Evolutionary conservation across 2,888 invertebrate species (phyloP).

Genomic region (Pseudoips prasinana): DNA sequence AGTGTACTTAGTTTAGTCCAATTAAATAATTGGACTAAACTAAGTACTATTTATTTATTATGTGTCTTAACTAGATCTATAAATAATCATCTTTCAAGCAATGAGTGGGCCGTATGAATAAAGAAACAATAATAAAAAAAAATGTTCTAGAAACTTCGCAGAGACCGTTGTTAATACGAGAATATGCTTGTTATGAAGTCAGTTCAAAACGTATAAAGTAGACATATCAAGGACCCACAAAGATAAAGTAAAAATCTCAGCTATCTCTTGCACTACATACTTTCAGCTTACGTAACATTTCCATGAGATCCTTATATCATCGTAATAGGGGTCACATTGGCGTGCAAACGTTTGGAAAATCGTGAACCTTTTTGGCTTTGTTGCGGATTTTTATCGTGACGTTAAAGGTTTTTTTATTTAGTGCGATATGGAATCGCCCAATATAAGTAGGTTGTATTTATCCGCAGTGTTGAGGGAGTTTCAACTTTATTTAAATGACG

Average conservation of each 20-base stretch:
- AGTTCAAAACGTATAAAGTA: no score
- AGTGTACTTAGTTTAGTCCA: no score
- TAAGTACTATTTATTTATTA: no score
- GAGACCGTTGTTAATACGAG: no score
- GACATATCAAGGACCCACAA: no score
- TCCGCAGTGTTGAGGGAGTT: slow-evolving; percentile 4
- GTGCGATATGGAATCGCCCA: slow-evolving; percentile 38
- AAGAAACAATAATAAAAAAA: no score
- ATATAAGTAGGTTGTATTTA: slow-evolving; percentile 11
- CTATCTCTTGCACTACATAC: slow-evolving; percentile 22
- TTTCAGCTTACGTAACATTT: slow-evolving; percentile 33
- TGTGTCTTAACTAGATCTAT: no score
- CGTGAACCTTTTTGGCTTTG: slow-evolving; percentile 48
- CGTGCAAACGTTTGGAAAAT: slow-evolving; percentile 33
- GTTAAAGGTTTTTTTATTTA: slow-evolving; percentile 59
- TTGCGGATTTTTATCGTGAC: slow-evolving; percentile 58
- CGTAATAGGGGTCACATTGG: slow-evolving; percentile 39
- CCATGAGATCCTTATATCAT: slow-evolving; percentile 27
- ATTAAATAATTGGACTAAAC: no score
- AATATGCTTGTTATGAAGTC: no score
- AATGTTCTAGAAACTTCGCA: no score
- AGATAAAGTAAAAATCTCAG: slow-evolving; percentile 1
- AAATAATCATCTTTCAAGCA: no score
- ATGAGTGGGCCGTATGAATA: no score
- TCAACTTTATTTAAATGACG: neutral